A percentile compares a stretch with the other conserved stretches of the same genome.
These are phyloP conservation scores for Spermophilus dauricus DNA, from an alignment of 2,113 vertebrate genomes.

Conservation along the genomic window DNA sequence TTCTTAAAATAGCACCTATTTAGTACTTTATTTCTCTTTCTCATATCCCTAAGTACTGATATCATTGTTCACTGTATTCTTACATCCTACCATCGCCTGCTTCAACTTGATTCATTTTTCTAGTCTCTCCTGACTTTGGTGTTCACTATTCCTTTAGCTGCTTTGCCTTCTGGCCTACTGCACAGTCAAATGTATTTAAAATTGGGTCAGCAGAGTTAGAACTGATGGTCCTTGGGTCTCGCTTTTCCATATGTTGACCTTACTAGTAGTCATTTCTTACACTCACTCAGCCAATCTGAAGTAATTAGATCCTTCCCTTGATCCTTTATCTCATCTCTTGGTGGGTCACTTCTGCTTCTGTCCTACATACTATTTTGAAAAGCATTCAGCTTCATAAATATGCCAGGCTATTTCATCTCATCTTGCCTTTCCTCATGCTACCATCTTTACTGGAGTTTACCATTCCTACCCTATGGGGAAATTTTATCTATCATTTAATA, in stretches of 20 bases:
- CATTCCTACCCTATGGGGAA: not conserved
- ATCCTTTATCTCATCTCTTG: not conserved
- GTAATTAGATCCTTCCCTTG: not conserved
- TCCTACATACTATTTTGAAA: not conserved
- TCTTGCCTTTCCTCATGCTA: not conserved
- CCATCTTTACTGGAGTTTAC: not conserved
- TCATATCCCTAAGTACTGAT: not conserved
- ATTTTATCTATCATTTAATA: not conserved
- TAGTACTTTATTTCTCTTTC: slow-evolving; percentile 23
- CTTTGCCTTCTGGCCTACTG: not conserved
- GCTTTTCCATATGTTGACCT: not conserved
- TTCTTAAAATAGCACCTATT: not conserved
- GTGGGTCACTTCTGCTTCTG: not conserved
- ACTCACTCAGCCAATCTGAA: not conserved
- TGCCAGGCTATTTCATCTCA: not conserved
- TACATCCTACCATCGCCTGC: not conserved
- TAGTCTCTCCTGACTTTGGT: not conserved
- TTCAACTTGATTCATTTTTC: not conserved
- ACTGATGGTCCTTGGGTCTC: not conserved
- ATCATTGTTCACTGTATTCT: not conserved
- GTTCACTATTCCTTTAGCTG: not conserved
- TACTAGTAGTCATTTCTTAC: not conserved
- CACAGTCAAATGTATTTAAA: not conserved
- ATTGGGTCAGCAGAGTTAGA: too few species aligned
- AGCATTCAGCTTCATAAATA: not conserved